Evolutionary conservation across 1,140 invertebrate genomes (phyloP).

Genomic region (Anoplolepis gracilipes): DNA sequence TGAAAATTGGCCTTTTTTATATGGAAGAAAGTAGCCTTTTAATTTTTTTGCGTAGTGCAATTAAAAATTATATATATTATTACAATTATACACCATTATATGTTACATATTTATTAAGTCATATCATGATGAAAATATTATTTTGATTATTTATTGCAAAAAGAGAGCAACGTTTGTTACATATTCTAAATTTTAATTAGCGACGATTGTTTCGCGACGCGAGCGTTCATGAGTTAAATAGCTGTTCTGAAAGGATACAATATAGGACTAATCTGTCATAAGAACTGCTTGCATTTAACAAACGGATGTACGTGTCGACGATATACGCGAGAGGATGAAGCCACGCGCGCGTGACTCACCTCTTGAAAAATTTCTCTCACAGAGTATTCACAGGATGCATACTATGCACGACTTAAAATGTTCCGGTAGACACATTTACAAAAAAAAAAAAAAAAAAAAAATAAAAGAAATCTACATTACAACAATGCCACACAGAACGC

Average conservation of each 20-base stretch:
- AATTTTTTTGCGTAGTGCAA: no score
- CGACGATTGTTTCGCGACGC: background rate
- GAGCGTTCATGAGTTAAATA: background rate
- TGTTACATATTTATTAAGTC: background rate
- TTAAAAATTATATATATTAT: background rate
- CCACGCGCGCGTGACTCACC: slow-evolving; percentile 43
- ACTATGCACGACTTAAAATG: slow-evolving; percentile 23
- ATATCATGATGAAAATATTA: background rate
- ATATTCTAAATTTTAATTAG: slow-evolving; percentile 1
- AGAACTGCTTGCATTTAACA: slow-evolving; percentile 43
- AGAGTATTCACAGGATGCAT: slow-evolving; percentile 13
- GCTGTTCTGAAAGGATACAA: background rate
- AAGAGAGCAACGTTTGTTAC: background rate
- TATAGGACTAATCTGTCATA: slow-evolving; percentile 15
- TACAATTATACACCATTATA: background rate
- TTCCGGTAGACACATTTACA: slow-evolving; percentile 44
- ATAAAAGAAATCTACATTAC: slow-evolving; percentile 24
- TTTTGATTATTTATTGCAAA: background rate
- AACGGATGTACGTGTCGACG: slow-evolving; percentile 51
- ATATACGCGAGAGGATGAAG: slow-evolving; percentile 27
- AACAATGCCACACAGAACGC: background rate
- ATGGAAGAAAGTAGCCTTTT: no score
- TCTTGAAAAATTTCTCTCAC: slow-evolving; percentile 47
- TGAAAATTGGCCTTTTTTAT: no score
- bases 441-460: slow-evolving; percentile 51